Evolutionary conservation across 2,797 vertebrate genomes (phyloP), one percentile per base, ranked within the genome.

Genomic region (Hephaestus fuliginosus): DNA sequence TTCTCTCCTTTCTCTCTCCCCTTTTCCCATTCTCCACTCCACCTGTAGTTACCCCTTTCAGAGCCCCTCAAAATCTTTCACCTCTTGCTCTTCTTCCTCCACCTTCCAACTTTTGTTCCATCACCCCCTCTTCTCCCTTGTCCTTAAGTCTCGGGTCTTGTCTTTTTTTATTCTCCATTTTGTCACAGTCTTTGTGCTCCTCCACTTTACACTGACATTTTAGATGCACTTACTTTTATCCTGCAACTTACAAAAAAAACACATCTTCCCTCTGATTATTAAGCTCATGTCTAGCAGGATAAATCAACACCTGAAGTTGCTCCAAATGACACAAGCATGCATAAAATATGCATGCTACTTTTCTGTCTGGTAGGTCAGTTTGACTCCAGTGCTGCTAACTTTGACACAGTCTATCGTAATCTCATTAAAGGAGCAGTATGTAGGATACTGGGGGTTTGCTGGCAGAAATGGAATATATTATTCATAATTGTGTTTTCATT

Each of bases 201-300:
- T 55, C 44, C 33, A 41, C 67, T 80, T 67, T 15, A 17, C 44
- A 7, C 58, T 66, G 74, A 82, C 68, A 68, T 81, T 74, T 76
- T 11, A 46, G 49, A 64, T 33, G 28, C 52, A 49, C 6, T 51
- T 17, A 36, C 22, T 76, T 81, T 60, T 49, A 76, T 61, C 57
- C 51, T 41, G 56, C 60, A 56, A 46, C 57, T 65, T 17, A 46
- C 18, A 56, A 64, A 51, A 51, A 46, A 18, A 33, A 10, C 25
- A 22, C 66, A 66, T n/a, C 28, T 57, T 46, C 28, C 30, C 20
- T 28, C 39, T 13, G n/a, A 62, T 52, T 58, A 20, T 49, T 53
- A 78, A 78, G 33, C 43, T 58, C 51, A 25, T 25, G 8, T 12
- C 11, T 48, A 7, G 30, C 48, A 68, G 55, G 48, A 69, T 49